Evolutionary conservation across 2,888 invertebrate genomes (phyloP).

Genomic region (Brassicogethes aeneus): DNA sequence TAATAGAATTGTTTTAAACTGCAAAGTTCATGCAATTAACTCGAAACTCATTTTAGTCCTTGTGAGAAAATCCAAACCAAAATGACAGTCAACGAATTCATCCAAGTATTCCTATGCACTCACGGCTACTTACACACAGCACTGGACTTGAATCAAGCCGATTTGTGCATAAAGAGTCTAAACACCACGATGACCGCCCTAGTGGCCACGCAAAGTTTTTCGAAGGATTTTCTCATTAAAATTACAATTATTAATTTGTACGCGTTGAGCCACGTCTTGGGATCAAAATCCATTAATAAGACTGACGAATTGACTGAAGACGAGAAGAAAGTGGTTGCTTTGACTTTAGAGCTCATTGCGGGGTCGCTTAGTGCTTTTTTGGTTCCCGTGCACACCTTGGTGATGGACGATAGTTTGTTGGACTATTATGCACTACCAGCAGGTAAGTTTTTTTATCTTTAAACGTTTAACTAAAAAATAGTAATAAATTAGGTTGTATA

Average conservation of each 20-base stretch:
- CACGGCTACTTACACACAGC: constrained; percentile 49
- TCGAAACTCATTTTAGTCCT: constrained; percentile 31
- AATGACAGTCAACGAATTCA: constrained; percentile 50
- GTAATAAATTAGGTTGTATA: too few relatives aligned
- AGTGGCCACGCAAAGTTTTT: constrained; percentile 70
- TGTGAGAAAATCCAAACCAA: constrained; percentile 48
- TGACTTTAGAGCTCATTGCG: constrained; percentile 54
- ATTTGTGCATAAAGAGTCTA: constrained; percentile 53
- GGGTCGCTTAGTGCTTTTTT: constrained; percentile 59
- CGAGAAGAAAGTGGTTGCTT: constrained; percentile 49
- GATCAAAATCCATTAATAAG: constrained; percentile 40
- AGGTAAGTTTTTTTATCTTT: constrained; percentile 38
- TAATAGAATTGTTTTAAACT: too few relatives aligned
- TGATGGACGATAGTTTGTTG: constrained; percentile 50
- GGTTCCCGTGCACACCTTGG: constrained; percentile 62
- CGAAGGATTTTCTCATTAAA: constrained; percentile 63
- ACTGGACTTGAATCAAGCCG: constrained; percentile 52
- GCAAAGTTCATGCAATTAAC: too few relatives aligned
- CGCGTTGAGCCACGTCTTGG: constrained; percentile 53
- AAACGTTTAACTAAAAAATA: not conserved
- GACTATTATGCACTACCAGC: constrained; percentile 63
- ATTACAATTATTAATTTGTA: constrained; percentile 71
- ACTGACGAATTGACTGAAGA: constrained; percentile 45
- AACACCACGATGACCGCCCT: constrained; percentile 65
- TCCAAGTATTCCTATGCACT: constrained; percentile 52